These are phyloP conservation scores for Alosa alosa DNA, from an alignment of 2,113 vertebrate species.

Conservation along the genomic window DNA sequence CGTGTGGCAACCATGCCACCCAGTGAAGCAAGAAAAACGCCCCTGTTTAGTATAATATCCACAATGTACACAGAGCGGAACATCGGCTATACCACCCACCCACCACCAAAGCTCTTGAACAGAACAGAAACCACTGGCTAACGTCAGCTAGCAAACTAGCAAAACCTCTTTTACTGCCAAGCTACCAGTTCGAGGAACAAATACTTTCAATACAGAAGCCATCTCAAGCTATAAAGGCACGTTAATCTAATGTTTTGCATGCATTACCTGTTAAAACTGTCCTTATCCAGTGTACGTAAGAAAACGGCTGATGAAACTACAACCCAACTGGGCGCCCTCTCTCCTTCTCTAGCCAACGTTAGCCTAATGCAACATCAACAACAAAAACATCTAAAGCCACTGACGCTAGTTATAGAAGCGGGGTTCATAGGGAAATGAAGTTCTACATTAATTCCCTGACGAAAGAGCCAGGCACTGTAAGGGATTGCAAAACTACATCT, in stretches of 20 bases:
- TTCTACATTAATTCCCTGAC: not conserved
- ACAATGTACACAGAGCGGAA: not conserved
- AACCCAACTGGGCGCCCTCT: constrained; percentile 7
- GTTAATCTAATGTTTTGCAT: not conserved
- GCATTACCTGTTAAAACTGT: not conserved
- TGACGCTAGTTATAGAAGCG: not conserved
- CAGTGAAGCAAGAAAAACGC: not conserved
- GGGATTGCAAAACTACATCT: not conserved
- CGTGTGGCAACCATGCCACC: not conserved
- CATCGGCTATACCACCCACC: not conserved
- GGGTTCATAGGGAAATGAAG: not conserved
- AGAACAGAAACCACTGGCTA: constrained; percentile 1
- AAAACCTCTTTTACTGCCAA: not conserved
- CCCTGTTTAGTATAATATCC: not conserved
- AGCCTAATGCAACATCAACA: constrained; percentile 8
- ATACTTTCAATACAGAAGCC: not conserved
- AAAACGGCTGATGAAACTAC: constrained; percentile 1
- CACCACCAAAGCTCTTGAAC: not conserved
- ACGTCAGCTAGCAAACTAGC: not conserved
- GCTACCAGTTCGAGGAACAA: not conserved
- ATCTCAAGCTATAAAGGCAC: not conserved
- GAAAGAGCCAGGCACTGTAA: not conserved
- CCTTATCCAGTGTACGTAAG: not conserved
- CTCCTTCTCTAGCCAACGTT: too few species aligned
- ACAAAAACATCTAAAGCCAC: not conserved